Evolutionary conservation across 2,888 invertebrate species (phyloP), one percentile per base, ranked within the genome.

Genomic region (Cephus runcator): DNA sequence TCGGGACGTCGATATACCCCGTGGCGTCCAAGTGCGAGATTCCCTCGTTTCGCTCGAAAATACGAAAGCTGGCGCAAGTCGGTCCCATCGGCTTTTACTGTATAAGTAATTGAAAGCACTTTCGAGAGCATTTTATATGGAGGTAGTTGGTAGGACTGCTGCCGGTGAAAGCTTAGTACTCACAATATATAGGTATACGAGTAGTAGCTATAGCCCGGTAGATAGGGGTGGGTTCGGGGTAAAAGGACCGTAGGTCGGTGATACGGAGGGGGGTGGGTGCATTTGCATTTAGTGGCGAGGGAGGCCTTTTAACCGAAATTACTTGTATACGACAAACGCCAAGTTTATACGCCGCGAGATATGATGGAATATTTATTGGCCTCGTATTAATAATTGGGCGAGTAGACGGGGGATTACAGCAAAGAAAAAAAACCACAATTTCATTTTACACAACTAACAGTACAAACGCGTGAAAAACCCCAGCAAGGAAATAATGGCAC

Each of bases 221-320:
- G 40, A 56, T 23, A 56, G 40, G 40, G 40, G 23, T 23, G 40
- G 9, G 9, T 9, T 56, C 23, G 40, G 23, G 23, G 15, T 56
- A 56, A 56, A 56, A 56, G 40, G 23, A 9, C 40, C 6, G 12
- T 23, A 56, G 15, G 23, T 56, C 9, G 40, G 23, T 9, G 40
- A 23, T 56, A 9, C 23, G 40, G 23, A 1, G 6, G 40, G 12
- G 12, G 40, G 6, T 23, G 12, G 12, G 40, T 86, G 83, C 87
- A 89, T 89, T 88, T 89, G 88, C 88, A 90, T 89, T 87, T 87
- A 88, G 87, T 86, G 86, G 86, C 82, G 80, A 86, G 87, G 87
- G 85, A 88, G 86, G 86, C 88, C 88, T 89, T 90, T 89, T 88
- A 89, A 89, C 87, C 88, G 87, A 89, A 90, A 90, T 90, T 87